These are phyloP conservation scores for Cyanoramphus novaezelandiae DNA, from an alignment of 2,113 vertebrate species.

Conservation along the genomic window DNA sequence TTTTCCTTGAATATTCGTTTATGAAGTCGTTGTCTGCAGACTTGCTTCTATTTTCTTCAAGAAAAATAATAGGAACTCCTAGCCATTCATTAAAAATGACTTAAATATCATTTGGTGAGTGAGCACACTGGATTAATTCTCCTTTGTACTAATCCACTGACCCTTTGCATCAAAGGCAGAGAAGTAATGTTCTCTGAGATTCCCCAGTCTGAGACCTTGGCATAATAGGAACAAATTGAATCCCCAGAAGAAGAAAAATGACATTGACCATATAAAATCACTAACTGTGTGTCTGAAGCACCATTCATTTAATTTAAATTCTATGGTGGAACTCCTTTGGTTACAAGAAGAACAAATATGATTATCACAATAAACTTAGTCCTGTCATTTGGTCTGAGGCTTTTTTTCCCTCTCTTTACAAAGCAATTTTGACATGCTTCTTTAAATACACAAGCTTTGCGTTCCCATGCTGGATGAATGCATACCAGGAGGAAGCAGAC, in stretches of 20 bases:
- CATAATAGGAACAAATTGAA: slow-evolving; percentile 77
- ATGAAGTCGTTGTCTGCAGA: slow-evolving; percentile 72
- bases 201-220: slow-evolving; percentile 71
- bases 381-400: neutral
- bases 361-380: slow-evolving; percentile 39
- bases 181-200: slow-evolving; percentile 65
- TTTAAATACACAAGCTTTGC: slow-evolving; percentile 25
- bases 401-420: neutral
- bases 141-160: slow-evolving; percentile 79
- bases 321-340: neutral
- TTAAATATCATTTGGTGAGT: slow-evolving; percentile 74
- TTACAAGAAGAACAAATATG: slow-evolving; percentile 43
- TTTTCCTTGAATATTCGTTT: slow-evolving; percentile 79
- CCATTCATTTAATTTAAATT: slow-evolving; percentile 63
- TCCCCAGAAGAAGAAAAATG: slow-evolving; percentile 76
- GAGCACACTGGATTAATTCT: slow-evolving; percentile 73
- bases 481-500: neutral
- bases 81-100: slow-evolving; percentile 77
- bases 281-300: slow-evolving; percentile 30
- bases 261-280: slow-evolving; percentile 68
- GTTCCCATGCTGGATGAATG: slow-evolving; percentile 28
- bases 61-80: slow-evolving; percentile 66
- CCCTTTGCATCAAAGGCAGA: slow-evolving; percentile 76
- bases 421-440: slow-evolving; percentile 47
- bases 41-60: slow-evolving; percentile 71